A percentile compares a stretch with the other conserved stretches of the same genome.
These are phyloP conservation scores for Reticulitermes speratus DNA, from an alignment of 1,140 invertebrate genomes.

Conservation along the genomic window DNA sequence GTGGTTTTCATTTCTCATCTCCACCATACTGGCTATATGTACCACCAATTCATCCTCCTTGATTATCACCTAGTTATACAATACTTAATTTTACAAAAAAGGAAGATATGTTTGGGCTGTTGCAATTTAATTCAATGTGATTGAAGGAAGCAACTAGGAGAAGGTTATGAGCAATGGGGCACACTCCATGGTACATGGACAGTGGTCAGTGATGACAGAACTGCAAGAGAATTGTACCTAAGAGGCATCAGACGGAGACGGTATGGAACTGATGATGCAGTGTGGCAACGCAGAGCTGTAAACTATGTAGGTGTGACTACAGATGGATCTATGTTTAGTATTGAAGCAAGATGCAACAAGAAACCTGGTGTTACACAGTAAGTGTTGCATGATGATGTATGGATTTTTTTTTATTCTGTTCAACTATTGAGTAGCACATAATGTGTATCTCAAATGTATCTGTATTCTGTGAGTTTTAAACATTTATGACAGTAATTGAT, in stretches of 20 bases:
- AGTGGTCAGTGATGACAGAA: constrained; percentile 42
- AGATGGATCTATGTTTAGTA: constrained; percentile 49
- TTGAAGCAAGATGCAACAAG: constrained; percentile 40
- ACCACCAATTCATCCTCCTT: background rate
- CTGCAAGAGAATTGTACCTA: constrained; percentile 46
- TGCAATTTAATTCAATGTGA: constrained; percentile 26
- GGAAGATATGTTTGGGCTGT: background rate
- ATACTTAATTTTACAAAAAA: background rate
- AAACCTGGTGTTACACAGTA: background rate
- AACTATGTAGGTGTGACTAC: constrained; percentile 43
- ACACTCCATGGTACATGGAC: constrained; percentile 47
- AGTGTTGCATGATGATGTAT: background rate
- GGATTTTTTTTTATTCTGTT: background rate
- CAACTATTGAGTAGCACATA: background rate
- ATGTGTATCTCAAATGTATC: too few species aligned
- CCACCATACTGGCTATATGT: too few species aligned
- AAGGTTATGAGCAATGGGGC: constrained; percentile 56
- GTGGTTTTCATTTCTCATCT: too few species aligned
- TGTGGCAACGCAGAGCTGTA: constrained; percentile 42
- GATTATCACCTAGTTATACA: background rate
- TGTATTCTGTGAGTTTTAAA: too few species aligned
- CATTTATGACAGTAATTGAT: too few species aligned
- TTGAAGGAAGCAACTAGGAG: constrained; percentile 39
- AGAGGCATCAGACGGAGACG: constrained; percentile 54
- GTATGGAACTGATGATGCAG: constrained; percentile 44